phyloP scores from a whole-genome alignment of 2,797 vertebrate species.

The Pseudomugil tenellus region DNA sequence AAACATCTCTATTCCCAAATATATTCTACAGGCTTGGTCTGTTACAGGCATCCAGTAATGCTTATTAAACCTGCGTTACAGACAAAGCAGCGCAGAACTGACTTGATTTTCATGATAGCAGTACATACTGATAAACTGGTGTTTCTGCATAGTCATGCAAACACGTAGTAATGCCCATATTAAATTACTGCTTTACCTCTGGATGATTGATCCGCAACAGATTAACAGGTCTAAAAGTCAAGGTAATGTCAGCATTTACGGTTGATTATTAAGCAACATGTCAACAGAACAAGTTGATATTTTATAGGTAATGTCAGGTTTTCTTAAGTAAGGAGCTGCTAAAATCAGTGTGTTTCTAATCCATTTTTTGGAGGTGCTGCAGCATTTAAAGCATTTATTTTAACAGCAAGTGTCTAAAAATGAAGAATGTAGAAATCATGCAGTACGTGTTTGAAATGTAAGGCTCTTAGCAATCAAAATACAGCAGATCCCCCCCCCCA shows the following conservation, averaged over 20 bases:
- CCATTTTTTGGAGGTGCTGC: too few species aligned
- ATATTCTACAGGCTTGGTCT: not conserved
- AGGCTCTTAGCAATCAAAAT: too few species aligned
- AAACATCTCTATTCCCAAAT: not conserved
- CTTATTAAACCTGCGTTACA: not conserved
- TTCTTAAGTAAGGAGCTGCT: not conserved
- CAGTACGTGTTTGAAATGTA: too few species aligned
- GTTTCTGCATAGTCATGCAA: not conserved
- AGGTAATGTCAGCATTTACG: constrained; percentile 2
- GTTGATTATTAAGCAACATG: constrained; percentile 10
- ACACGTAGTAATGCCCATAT: not conserved
- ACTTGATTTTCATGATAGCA: not conserved
- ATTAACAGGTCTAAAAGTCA: not conserved
- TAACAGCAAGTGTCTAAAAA: too few species aligned
- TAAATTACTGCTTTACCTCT: not conserved
- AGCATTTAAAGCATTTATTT: too few species aligned
- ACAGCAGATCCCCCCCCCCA: too few species aligned
- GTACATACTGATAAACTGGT: constrained; percentile 11
- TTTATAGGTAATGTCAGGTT: not conserved
- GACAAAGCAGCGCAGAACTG: not conserved
- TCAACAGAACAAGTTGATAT: constrained; percentile 3
- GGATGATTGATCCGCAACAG: not conserved
- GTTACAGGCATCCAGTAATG: not conserved
- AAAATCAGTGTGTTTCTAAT: too few species aligned
- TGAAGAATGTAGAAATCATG: too few species aligned